phyloP scores from a whole-genome alignment of 2,888 invertebrate genomes.

The Cyclophora albipunctata region DNA sequence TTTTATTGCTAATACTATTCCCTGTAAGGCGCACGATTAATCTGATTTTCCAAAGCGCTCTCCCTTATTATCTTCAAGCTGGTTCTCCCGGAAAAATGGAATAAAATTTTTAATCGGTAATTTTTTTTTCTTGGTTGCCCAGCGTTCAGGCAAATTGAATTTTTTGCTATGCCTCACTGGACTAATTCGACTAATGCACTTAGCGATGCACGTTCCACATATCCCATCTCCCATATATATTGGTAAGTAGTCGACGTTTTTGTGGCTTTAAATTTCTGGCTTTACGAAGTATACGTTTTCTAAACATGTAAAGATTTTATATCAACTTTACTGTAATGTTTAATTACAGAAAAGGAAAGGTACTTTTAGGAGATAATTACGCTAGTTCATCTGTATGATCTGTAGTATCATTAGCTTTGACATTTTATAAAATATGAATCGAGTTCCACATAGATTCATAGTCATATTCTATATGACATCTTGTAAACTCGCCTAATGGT shows the following conservation, averaged over 20 bases:
- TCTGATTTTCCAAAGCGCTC: slow-evolving; percentile 55
- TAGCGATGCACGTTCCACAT: slow-evolving; percentile 53
- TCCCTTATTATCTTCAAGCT: slow-evolving; percentile 45
- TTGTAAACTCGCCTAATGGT: too few relatives aligned
- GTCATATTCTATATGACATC: too few relatives aligned
- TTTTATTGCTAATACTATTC: slow-evolving; percentile 38
- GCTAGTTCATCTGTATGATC: too few relatives aligned
- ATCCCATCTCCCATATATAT: slow-evolving; percentile 1
- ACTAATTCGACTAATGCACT: slow-evolving; percentile 71
- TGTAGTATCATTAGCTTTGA: too few relatives aligned
- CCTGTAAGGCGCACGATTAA: slow-evolving; percentile 51
- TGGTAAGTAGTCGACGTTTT: slow-evolving; percentile 13
- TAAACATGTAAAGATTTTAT: too few relatives aligned
- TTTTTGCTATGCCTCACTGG: slow-evolving; percentile 65
- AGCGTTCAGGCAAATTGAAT: slow-evolving; percentile 67
- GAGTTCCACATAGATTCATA: too few relatives aligned
- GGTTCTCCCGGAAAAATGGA: slow-evolving; percentile 52
- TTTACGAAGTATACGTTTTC: background rate
- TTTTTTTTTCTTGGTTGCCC: slow-evolving; percentile 44
- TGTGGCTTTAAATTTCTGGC: slow-evolving; percentile 15
- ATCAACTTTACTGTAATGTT: too few relatives aligned
- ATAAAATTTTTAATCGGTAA: slow-evolving; percentile 62
- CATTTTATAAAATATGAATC: too few relatives aligned
- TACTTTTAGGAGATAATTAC: too few relatives aligned
- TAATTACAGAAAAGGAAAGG: too few relatives aligned